Base-by-base conservation (phyloP, 2,888 invertebrate genomes). In the Baccha elongata region DNA sequence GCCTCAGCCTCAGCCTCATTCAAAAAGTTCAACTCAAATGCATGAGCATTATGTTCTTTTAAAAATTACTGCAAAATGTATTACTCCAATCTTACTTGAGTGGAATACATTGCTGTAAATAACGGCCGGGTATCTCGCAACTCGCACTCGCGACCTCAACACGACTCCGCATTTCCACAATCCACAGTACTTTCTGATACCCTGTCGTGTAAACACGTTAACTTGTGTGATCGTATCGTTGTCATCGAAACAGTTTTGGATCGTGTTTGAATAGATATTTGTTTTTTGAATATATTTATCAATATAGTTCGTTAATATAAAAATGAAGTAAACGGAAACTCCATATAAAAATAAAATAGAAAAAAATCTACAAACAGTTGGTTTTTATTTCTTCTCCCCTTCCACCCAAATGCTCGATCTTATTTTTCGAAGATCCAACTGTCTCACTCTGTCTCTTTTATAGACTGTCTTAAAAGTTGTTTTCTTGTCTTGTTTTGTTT, bases 141-240 rank as follows among this genome's bases (percentile, higher is more conserved):
- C 3, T 65, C 40, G n/a, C 23, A 10, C 15, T 21, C 21, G 23
- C 60, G 44, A 44, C 19, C 26, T 40, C 37, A 68, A 21, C 55
- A 40, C 35, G 11, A 62, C 62, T 44, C 32, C 32, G 6, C 65
- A 19, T 17, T 8, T 68, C 55, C 67, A 58, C 58, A 64, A 29
- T 29, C 50, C 52, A 67, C 76, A 81, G 81, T 81, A 71, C 53
- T 62, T 67, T 72, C 46, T 71, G 81, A 81, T 75, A 50, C 35
- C 67, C 71, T 48, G 81, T 44, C 60, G 81, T 62, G 62, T 62
- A 17, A 65, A 48, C 67, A 64, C 26, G 60, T 75, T 26, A 48
- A n/a, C 4, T 50, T 52, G 40, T 53, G 19, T 13, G 55, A 13
- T 48, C 40, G 60, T 52, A n/a, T 21, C 13, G 15, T 40, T 15